Conservation (phyloP, 2,797 vertebrate species). For the Acipenser oxyrinchus region DNA sequence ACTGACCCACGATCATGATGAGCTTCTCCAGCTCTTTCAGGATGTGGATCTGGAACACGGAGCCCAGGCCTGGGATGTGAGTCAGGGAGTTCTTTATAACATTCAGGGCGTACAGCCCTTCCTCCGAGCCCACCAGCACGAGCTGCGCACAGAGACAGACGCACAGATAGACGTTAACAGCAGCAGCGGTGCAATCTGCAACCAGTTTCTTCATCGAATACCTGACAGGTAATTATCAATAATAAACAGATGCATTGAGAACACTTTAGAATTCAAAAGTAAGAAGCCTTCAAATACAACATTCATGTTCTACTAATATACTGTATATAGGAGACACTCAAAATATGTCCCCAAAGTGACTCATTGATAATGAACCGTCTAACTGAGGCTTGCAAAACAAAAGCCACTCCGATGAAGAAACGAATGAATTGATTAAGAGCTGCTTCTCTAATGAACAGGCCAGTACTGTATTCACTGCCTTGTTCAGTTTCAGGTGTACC, state of each 20-base stretch:
- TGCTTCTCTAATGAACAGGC: too few relatives aligned
- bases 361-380: too few relatives aligned
- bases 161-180: not conserved
- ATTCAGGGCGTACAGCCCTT: slow-evolving; percentile 93
- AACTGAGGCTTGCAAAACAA: too few relatives aligned
- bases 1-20: slow-evolving; percentile 92
- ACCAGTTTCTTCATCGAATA: not conserved
- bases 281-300: not conserved
- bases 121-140: slow-evolving; percentile 94
- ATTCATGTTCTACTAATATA: too few relatives aligned
- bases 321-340: too few relatives aligned
- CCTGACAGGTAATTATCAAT: not conserved
- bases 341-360: too few relatives aligned
- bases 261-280: not conserved
- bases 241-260: too few relatives aligned
- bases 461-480: too few relatives aligned
- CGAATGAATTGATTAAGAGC: too few relatives aligned
- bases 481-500: slow-evolving; percentile 49
- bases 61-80: slow-evolving; percentile 87
- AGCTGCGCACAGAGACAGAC: slow-evolving; percentile 56
- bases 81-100: slow-evolving; percentile 96
- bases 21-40: slow-evolving; percentile 96
- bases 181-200: not conserved
- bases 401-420: too few relatives aligned
- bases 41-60: slow-evolving; percentile 95